Percentiles rank a stretch among this genome's conserved stretches.
Conservation (phyloP, 2,113 vertebrate species). For the Cryptomyrus ogoouensis region DNA sequence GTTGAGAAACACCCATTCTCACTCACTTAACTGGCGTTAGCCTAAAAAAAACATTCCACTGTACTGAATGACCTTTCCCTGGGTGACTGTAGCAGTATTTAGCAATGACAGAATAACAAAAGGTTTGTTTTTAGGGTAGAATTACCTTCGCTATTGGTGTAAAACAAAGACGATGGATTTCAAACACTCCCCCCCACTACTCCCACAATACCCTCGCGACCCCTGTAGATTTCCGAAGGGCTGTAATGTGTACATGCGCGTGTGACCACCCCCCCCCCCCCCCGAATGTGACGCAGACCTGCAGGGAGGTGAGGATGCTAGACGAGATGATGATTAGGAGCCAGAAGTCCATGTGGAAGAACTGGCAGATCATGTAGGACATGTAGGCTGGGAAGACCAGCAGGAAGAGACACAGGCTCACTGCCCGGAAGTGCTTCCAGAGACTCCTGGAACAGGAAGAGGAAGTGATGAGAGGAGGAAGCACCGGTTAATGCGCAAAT, state of each 20-base stretch:
- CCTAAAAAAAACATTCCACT: neutral
- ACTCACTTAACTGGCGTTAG: neutral
- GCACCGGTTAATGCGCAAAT: neutral
- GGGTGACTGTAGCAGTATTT: neutral
- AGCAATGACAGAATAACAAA: neutral
- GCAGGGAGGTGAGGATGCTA: slow-evolving; percentile 92
- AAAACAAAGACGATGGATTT: neutral
- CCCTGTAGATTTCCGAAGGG: neutral
- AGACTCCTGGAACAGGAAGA: slow-evolving; percentile 69
- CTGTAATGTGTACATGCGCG: neutral
- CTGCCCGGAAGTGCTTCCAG: slow-evolving; percentile 96
- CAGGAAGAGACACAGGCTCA: slow-evolving; percentile 88
- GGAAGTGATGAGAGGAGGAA: neutral
- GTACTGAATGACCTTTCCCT: neutral
- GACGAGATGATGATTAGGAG: slow-evolving; percentile 97
- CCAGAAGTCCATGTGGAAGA: slow-evolving; percentile 99
- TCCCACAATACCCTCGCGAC: neutral
- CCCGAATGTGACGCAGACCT: slow-evolving; percentile 64
- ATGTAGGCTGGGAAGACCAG: slow-evolving; percentile 93
- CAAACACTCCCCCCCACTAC: too few relatives aligned
- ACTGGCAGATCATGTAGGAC: slow-evolving; percentile 98
- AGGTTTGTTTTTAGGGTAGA: neutral
- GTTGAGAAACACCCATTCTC: neutral
- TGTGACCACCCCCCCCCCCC: neutral
- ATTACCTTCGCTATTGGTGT: neutral